phyloP scores from a whole-genome alignment of 2,113 vertebrate species.

The Caranx ignobilis region DNA sequence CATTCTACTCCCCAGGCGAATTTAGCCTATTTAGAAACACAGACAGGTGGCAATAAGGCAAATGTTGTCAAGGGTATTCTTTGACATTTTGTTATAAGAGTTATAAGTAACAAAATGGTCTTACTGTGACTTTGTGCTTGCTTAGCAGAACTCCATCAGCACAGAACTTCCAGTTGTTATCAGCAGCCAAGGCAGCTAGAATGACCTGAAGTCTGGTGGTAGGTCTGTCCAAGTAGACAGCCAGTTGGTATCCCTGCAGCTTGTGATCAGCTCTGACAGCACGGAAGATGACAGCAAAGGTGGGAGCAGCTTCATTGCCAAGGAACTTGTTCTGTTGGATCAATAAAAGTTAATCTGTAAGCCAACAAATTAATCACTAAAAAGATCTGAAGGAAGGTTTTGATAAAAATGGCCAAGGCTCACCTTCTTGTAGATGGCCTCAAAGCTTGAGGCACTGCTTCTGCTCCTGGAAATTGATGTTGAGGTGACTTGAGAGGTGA shows the following conservation, averaged over 20 bases:
- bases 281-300: constrained; percentile 72
- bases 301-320: constrained; percentile 63
- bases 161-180: constrained; percentile 85
- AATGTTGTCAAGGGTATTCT: neutral
- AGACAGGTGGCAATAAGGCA: neutral
- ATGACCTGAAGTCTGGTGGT: constrained; percentile 82
- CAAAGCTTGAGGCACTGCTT: constrained; percentile 73
- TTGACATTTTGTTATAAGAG: neutral
- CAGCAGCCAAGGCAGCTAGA: constrained; percentile 78
- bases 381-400: neutral
- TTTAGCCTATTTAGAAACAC: constrained; percentile 63
- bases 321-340: constrained; percentile 76
- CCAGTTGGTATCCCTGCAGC: constrained; percentile 80
- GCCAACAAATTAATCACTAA: neutral
- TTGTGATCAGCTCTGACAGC: constrained; percentile 74
- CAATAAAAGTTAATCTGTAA: neutral
- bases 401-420: neutral
- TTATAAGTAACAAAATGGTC: neutral
- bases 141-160: constrained; percentile 82
- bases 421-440: constrained; percentile 70
- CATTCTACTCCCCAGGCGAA: constrained; percentile 83
- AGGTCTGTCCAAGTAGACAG: constrained; percentile 76
- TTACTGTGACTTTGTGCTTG: constrained; percentile 85
- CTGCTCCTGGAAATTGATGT: constrained; percentile 38
- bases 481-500: constrained; percentile 25